Percentiles rank a stretch among this genome's conserved stretches.
Conservation (phyloP, 1,140 invertebrate genomes). For the Sarcophaga bullata region DNA sequence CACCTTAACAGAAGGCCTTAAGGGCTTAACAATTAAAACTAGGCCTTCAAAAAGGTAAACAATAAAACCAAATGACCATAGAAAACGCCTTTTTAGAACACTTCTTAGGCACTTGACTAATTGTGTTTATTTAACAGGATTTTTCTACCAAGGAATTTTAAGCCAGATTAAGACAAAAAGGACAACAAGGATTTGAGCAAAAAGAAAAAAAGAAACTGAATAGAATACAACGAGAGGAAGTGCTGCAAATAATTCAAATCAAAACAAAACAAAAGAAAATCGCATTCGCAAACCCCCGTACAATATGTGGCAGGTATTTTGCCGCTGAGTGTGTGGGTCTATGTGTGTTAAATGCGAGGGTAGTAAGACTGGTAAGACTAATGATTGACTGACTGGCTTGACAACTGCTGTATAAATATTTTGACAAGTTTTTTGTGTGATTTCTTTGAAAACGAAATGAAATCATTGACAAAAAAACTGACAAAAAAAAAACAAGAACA, state of each 20-base stretch:
- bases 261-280: background rate
- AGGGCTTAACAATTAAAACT: background rate
- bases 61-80: background rate
- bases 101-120: background rate
- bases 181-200: background rate
- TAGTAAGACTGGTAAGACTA: background rate
- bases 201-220: background rate
- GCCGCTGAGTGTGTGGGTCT: no score
- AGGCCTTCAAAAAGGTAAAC: background rate
- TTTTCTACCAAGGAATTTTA: background rate
- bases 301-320: no score
- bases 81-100: background rate
- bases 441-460: background rate
- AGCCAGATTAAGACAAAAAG: background rate
- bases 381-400: background rate
- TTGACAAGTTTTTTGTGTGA: background rate
- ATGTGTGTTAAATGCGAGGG: background rate
- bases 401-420: slow-evolving; percentile 15
- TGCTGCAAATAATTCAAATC: background rate
- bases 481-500: background rate
- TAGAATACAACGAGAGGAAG: background rate
- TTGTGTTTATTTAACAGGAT: background rate
- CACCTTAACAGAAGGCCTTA: background rate
- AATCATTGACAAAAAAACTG: background rate
- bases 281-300: background rate